phyloP scores from a whole-genome alignment of 1,140 invertebrate species.

The Halesus radiatus region DNA sequence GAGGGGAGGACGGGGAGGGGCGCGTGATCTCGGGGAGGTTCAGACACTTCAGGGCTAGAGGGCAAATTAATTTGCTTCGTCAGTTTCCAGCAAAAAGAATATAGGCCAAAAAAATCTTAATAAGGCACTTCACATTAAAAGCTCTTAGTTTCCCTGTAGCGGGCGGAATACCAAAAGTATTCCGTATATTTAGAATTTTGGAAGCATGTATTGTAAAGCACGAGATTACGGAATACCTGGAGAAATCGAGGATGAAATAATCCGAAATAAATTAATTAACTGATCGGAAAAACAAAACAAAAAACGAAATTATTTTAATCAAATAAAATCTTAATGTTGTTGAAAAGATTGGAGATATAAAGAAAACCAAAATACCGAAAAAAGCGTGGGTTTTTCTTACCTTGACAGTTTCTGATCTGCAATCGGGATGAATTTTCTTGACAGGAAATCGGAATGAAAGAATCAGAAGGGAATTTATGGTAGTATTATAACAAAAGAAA shows the following conservation, averaged over 20 bases:
- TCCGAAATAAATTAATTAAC: no score
- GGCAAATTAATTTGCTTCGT: constrained; percentile 42
- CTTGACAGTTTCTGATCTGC: neutral
- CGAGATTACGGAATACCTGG: neutral
- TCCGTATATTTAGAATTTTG: neutral
- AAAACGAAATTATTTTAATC: no score
- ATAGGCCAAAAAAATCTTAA: constrained; percentile 26
- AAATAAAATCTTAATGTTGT: no score
- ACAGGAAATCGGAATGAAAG: neutral
- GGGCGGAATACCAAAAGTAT: constrained; percentile 24
- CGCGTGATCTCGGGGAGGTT: constrained; percentile 2
- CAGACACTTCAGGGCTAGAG: neutral
- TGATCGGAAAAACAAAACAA: no score
- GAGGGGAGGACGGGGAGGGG: neutral
- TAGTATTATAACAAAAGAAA: constrained; percentile 3
- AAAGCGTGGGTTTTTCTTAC: no score
- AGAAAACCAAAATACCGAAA: no score
- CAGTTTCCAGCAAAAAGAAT: constrained; percentile 14
- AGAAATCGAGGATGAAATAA: neutral
- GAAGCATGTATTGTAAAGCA: neutral
- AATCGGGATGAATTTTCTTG: neutral
- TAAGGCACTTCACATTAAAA: constrained; percentile 26
- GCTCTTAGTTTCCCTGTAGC: constrained; percentile 25
- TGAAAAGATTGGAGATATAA: no score
- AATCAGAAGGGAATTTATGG: constrained; percentile 21